Percentiles rank a stretch among this genome's conserved stretches.
These are phyloP conservation scores for Mastomys natalensis DNA, from an alignment of 2,113 vertebrate species.

Conservation along the genomic window DNA sequence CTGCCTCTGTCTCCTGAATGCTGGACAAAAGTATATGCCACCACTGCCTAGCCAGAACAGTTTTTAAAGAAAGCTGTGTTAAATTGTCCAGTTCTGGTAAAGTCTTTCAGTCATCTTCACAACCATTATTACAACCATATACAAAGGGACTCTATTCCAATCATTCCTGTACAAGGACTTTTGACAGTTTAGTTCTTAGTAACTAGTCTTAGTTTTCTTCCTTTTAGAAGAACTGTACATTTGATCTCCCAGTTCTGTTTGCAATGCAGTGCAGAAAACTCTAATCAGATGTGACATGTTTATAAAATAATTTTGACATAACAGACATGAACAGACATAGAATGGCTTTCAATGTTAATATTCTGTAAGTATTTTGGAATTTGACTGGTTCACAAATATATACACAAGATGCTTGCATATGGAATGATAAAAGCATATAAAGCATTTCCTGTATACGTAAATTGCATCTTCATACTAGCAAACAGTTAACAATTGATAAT, in stretches of 20 bases:
- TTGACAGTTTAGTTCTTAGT: conserved; percentile 33
- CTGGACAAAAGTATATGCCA: not conserved
- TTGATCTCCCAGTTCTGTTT: conserved; percentile 45
- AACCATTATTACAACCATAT: conserved; percentile 52
- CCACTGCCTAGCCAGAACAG: not conserved
- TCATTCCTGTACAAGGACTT: conserved; percentile 52
- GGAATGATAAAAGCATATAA: conserved; percentile 80
- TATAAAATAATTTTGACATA: conserved; percentile 38
- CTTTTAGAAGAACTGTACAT: conserved; percentile 24
- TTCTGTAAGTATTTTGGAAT: conserved; percentile 67
- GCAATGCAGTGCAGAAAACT: conserved; percentile 15
- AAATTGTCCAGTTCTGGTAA: conserved; percentile 19
- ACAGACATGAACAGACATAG: not conserved
- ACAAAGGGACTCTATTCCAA: conserved; percentile 16
- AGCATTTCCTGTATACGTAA: conserved; percentile 81
- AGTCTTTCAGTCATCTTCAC: conserved; percentile 34
- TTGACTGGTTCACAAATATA: conserved; percentile 62
- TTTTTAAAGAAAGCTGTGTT: conserved; percentile 43
- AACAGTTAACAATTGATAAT: conserved; percentile 59
- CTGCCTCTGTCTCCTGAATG: not conserved
- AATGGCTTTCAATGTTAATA: conserved; percentile 29
- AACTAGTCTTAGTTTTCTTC: not conserved
- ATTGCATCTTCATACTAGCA: conserved; percentile 73
- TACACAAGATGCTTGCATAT: conserved; percentile 58
- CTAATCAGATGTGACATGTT: conserved; percentile 32